A percentile compares a stretch with the other conserved stretches of the same genome.
Evolutionary conservation across 2,888 invertebrate species (phyloP).

Genomic region (Papilio protenor): DNA sequence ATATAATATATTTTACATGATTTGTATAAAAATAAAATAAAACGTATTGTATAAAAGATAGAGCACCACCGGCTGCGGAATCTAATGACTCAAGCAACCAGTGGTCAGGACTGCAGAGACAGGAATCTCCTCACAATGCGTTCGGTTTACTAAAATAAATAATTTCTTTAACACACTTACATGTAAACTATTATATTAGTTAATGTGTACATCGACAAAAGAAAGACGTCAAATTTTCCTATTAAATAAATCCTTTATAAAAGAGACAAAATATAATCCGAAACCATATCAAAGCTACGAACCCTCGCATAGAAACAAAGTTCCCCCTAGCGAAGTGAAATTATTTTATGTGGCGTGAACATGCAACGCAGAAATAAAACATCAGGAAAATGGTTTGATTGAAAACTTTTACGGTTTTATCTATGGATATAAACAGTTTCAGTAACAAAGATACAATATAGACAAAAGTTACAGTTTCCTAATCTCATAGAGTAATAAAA

Average conservation of each 20-base stretch:
- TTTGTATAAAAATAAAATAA: no score
- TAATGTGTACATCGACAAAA: constrained; percentile 1
- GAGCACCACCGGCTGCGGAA: no score
- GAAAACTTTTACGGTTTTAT: background rate
- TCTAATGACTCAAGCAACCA: no score
- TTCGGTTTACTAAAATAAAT: no score
- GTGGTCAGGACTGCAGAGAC: no score
- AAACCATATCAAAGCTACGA: constrained; percentile 58
- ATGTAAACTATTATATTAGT: no score
- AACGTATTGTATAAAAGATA: no score
- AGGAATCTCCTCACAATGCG: no score
- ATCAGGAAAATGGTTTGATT: background rate
- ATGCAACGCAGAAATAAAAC: constrained; percentile 59
- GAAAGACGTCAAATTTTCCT: background rate
- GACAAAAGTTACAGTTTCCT: background rate
- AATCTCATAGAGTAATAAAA: no score
- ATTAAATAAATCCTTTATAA: constrained; percentile 26
- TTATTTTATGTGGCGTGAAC: constrained; percentile 69
- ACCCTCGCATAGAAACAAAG: constrained; percentile 56
- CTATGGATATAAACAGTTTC: background rate
- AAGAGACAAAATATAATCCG: constrained; percentile 54
- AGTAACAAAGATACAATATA: background rate
- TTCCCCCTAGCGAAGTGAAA: constrained; percentile 59
- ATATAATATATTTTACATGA: no score
- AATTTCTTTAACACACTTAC: background rate